Conservation (phyloP, 2,113 vertebrate genomes). For the Ailuropoda melanoleuca region DNA sequence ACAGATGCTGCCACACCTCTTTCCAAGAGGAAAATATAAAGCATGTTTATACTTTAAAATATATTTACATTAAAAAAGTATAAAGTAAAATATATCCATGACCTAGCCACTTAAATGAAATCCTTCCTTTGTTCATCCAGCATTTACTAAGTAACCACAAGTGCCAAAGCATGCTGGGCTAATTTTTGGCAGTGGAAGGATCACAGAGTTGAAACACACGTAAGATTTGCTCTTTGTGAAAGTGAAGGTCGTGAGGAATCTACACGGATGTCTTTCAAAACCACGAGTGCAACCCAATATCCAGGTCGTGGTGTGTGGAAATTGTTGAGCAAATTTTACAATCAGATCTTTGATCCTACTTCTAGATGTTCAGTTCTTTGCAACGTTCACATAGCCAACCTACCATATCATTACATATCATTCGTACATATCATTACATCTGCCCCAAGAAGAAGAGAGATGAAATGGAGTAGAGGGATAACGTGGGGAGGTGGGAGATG, state of each 20-base stretch:
- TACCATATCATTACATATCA: not conserved
- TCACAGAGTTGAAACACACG: not conserved
- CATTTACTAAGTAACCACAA: not conserved
- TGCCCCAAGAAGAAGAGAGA: not conserved
- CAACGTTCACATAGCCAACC: not conserved
- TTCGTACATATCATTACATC: not conserved
- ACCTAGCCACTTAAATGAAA: not conserved
- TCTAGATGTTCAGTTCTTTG: not conserved
- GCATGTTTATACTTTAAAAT: not conserved
- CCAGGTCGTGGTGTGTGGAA: not conserved
- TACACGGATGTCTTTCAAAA: not conserved
- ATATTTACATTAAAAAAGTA: not conserved
- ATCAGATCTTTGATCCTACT: not conserved
- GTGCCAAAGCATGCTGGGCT: not conserved
- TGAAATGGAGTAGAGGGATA: not conserved
- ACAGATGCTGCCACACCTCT: not conserved
- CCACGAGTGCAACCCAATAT: not conserved
- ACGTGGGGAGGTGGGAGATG: not conserved
- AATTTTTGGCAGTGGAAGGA: not conserved
- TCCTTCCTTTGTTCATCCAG: not conserved
- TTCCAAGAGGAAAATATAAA: not conserved
- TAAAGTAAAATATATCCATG: not conserved
- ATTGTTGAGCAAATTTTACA: constrained; percentile 8
- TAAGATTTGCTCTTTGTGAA: not conserved
- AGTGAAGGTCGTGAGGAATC: not conserved